A percentile compares a stretch with the other conserved stretches of the same genome.
Evolutionary conservation across 2,113 vertebrate species (phyloP).

Genomic region (Hippocampus barbouri): DNA sequence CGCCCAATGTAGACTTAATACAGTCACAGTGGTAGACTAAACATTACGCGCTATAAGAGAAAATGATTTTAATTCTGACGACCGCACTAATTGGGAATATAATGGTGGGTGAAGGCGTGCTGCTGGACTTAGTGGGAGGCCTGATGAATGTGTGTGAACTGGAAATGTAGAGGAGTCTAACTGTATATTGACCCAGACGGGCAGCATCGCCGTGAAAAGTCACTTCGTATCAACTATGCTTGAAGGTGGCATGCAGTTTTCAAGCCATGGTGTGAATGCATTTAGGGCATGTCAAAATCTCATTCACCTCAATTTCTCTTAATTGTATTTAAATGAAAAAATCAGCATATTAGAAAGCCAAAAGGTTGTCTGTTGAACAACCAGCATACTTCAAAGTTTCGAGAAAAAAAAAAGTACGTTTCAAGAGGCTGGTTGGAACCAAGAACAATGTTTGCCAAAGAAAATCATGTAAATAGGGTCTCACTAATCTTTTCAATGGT

Average conservation of each 20-base stretch:
- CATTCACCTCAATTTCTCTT: background rate
- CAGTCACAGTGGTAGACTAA: constrained; percentile 34
- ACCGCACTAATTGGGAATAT: constrained; percentile 58
- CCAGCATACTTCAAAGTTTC: background rate
- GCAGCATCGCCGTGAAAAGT: constrained; percentile 37
- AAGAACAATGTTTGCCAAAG: too few species aligned
- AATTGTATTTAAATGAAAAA: background rate
- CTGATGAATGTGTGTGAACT: constrained; percentile 42
- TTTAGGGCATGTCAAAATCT: constrained; percentile 6
- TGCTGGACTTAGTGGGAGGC: constrained; percentile 47
- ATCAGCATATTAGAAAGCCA: constrained; percentile 7
- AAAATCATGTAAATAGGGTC: too few species aligned
- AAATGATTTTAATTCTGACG: constrained; percentile 48
- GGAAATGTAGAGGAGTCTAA: constrained; percentile 32
- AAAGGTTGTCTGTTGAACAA: constrained; percentile 3
- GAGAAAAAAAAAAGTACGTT: background rate
- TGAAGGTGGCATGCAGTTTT: constrained; percentile 1
- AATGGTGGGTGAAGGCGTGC: constrained; percentile 73
- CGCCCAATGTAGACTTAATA: constrained; percentile 19
- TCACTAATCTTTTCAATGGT: too few species aligned
- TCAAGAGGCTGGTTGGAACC: background rate
- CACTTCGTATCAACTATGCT: constrained; percentile 26
- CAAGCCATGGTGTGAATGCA: constrained; percentile 2
- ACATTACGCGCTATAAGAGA: constrained; percentile 26
- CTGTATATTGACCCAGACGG: constrained; percentile 39